phyloP scores from a whole-genome alignment of 1,140 invertebrate species.

The Hycleus phaleratus region DNA sequence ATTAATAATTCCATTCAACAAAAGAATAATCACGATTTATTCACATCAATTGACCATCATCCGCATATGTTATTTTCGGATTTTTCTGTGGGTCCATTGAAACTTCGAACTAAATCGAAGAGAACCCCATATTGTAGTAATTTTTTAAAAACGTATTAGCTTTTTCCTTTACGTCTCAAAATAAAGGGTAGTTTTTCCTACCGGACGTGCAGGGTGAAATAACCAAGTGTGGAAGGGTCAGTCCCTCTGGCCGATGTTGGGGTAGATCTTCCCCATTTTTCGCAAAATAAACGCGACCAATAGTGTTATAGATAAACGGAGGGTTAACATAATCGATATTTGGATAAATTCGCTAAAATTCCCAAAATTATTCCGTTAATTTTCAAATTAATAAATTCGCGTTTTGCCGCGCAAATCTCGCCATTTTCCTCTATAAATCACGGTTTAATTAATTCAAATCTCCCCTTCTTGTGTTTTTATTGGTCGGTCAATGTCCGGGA shows the following conservation, averaged over 20 bases:
- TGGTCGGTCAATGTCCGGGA: conserved; percentile 1
- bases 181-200: conserved; percentile 5
- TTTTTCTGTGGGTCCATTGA: conserved; percentile 28
- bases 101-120: neutral
- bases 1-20: too few species aligned
- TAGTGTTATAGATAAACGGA: conserved; percentile 17
- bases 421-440: neutral
- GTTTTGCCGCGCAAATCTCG: neutral
- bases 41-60: conserved; percentile 27
- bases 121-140: too few species aligned
- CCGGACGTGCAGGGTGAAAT: neutral
- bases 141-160: neutral
- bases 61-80: conserved; percentile 27
- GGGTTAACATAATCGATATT: conserved; percentile 25
- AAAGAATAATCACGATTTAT: too few species aligned
- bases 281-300: conserved; percentile 17
- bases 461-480: conserved; percentile 6
- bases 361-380: conserved; percentile 13
- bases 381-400: conserved; percentile 6
- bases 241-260: conserved; percentile 27
- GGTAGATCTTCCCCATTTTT: conserved; percentile 18
- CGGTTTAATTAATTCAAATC: conserved; percentile 9
- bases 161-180: conserved; percentile 11
- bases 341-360: neutral
- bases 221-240: conserved; percentile 27